Conservation (phyloP, 2,797 vertebrate species). For the Gymnoscopelus microlampas region DNA sequence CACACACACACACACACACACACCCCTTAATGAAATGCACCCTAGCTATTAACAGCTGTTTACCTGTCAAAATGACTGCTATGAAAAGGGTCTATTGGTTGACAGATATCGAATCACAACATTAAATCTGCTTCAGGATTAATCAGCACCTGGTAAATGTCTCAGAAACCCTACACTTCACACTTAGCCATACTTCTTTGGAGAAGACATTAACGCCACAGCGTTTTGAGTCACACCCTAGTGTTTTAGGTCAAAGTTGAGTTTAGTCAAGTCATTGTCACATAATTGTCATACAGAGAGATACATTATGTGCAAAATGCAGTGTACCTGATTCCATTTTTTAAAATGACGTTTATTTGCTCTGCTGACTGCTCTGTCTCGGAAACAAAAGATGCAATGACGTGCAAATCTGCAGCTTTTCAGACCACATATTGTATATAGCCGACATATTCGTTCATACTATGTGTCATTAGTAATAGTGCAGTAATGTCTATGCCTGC, state of each 20-base stretch:
- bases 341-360: neutral
- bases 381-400: neutral
- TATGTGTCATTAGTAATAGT: no score
- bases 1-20: no score
- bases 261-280: constrained; percentile 6
- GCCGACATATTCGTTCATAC: no score
- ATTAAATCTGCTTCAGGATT: no score
- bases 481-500: neutral
- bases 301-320: neutral
- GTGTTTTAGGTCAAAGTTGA: constrained; percentile 15
- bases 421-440: no score
- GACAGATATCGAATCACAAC: no score
- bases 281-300: constrained; percentile 1
- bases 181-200: neutral
- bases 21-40: no score
- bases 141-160: neutral
- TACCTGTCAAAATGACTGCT: no score
- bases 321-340: neutral
- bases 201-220: constrained; percentile 26
- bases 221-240: constrained; percentile 18
- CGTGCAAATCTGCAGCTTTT: neutral
- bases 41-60: no score
- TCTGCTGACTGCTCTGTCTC: neutral
- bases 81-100: no score
- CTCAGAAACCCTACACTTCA: neutral